Base-by-base conservation (phyloP, 2,888 invertebrate genomes). In the Apodemia zela region DNA sequence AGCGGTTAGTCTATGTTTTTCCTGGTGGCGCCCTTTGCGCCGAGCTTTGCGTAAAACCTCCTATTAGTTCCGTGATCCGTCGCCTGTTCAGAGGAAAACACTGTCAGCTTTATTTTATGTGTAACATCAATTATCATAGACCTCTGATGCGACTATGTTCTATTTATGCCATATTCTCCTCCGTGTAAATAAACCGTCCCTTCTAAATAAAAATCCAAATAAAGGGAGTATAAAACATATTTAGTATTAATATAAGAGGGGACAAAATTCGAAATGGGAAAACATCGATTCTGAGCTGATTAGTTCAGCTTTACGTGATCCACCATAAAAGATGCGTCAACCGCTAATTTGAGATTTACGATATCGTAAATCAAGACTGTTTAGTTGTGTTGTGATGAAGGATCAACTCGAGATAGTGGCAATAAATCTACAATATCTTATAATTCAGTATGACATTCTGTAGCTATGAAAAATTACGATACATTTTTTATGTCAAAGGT, bases 281-380 rank as follows among this genome's bases (percentile, higher is more conserved):
- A 73, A 78, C 73, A 80, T 80, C 75, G 71, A 73, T 72, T 72
- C 68, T 69, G 69, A 74, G 73, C 80, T 83, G 84, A 87, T 87
- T 87, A 86, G 85, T 84, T 85, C 73, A 74, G 82, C 78, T 78
- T 82, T 80, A 79, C 77, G 77, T 73, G 76, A 74, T 70, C 66
- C 65, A 69, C 74, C 74, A 76, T 87, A 86, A 87, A 85, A 79
- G 68, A 68, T 70, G 67, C 76, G 72, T 81, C 75, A 79, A 77
- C 73, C 74, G 75, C 86, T 85, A 85, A 87, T 87, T 84, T 79
- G 76, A 80, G 79, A 87, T 87, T 87, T 88, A 88, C 77, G 82
- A 76, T 73, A 72, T 71, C 75, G 74, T 87, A 86, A 85, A 87
- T 87, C 79, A 81, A 71, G 73, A 73, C 72, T 81, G 81, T 83